Evolutionary conservation across 2,888 invertebrate genomes (phyloP), one percentile per base, ranked within the genome.

Genomic region (Melanotus villosus): DNA sequence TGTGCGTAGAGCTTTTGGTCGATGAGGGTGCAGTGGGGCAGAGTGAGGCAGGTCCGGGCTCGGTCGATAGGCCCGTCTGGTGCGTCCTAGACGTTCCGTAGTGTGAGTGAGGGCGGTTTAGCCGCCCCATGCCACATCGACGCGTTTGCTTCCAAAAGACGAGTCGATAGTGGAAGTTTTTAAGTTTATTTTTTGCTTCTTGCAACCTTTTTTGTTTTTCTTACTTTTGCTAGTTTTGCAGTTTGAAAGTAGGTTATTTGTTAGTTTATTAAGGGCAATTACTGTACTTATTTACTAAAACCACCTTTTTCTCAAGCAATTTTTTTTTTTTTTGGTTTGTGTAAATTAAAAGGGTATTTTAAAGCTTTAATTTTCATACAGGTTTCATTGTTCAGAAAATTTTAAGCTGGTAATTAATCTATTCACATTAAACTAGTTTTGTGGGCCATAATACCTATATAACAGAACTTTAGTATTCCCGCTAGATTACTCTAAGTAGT

Each of bases 1-100:
- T 71, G 74, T 71, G 76, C 74, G 74, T 73, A 70, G 58, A 65
- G 69, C 56, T 70, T 71, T 71, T 57, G 75, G 74, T 75, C 75
- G 77, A 74, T 77, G 74, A 54, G 70, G 76, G 72, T 76, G 75
- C 77, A 78, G 79, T 79, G 79, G 79, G 78, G 78, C 79, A 78
- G 68, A 76, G 80, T 80, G 79, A 72, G 80, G 80, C 73, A 80
- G 80, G 80, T 80, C 78, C 80, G 77, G 80, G 77, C 70, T 71
- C 71, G 76, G 80, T 80, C 80, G 79, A 80, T 80, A 80, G 80
- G 78, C 78, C 77, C 76, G 79, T 79, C 79, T 79, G 78, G 78
- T 75, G 73, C 76, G 72, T 74, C 69, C 70, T 67, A 73, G 72
- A 73, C 74, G 71, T 57, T 65, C 57, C 45, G 70, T 50, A 59